phyloP scores from a whole-genome alignment of 2,888 invertebrate species.

The Abscondita cerata region DNA sequence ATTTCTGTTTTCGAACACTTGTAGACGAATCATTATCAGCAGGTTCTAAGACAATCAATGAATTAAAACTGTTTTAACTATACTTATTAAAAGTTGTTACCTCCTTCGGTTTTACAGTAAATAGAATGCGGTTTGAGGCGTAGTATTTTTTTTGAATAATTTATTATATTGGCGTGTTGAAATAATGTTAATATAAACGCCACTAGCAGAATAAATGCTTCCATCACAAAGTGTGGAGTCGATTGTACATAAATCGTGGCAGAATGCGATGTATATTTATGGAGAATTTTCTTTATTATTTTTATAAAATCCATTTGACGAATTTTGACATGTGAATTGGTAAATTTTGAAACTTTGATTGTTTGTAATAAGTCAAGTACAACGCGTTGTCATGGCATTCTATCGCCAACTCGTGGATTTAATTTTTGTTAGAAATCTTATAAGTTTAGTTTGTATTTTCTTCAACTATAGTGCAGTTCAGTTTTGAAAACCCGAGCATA shows the following conservation, averaged over 20 bases:
- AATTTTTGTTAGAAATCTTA: too few relatives aligned
- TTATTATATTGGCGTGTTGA: neutral
- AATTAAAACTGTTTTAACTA: constrained; percentile 1
- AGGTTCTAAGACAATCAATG: neutral
- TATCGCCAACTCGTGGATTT: too few relatives aligned
- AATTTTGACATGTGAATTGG: constrained; percentile 13
- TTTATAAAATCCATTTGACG: constrained; percentile 9
- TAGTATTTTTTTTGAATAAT: neutral
- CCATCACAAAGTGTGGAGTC: neutral
- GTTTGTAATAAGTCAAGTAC: too few relatives aligned
- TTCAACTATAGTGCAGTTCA: too few relatives aligned
- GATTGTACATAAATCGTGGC: constrained; percentile 9
- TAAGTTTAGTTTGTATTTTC: too few relatives aligned
- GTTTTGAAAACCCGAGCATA: too few relatives aligned
- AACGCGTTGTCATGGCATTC: too few relatives aligned
- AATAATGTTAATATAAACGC: neutral
- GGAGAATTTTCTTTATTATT: neutral
- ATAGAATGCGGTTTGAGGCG: neutral
- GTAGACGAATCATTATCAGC: neutral
- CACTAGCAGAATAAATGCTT: neutral
- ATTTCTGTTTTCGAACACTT: neutral
- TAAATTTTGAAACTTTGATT: too few relatives aligned
- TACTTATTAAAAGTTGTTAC: neutral
- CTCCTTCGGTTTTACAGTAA: constrained; percentile 2
- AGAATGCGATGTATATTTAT: neutral